A percentile compares a stretch with the other conserved stretches of the same genome.
Evolutionary conservation across 64 coral and sea anemone species (phyloP).

Genomic region (Montipora cactus): DNA sequence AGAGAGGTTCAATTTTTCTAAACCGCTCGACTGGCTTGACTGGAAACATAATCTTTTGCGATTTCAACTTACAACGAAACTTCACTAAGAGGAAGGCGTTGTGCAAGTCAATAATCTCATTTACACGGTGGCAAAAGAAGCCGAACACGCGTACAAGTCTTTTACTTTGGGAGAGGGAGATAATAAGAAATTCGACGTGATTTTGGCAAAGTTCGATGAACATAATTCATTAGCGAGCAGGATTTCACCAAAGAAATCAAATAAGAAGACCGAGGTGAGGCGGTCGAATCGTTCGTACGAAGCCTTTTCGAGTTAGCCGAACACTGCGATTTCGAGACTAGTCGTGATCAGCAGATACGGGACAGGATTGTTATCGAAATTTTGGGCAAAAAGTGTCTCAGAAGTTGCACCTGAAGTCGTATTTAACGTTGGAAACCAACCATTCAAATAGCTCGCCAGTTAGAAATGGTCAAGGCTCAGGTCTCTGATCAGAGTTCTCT

Average conservation of each 20-base stretch:
- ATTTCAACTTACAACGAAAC: slow-evolving; percentile 5
- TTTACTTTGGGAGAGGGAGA: neutral
- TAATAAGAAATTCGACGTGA: neutral
- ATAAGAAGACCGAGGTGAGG: neutral
- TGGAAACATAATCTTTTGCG: slow-evolving; percentile 10
- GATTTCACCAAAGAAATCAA: neutral
- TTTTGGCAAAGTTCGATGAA: neutral
- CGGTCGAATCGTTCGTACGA: neutral
- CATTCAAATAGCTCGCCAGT: slow-evolving; percentile 2
- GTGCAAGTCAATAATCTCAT: neutral
- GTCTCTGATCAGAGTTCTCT: neutral
- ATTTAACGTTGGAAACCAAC: neutral
- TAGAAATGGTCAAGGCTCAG: slow-evolving; percentile 5
- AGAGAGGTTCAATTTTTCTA: no score
- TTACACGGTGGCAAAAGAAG: neutral
- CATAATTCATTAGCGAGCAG: neutral
- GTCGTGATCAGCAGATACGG: slow-evolving; percentile 30
- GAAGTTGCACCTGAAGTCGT: slow-evolving; percentile 13
- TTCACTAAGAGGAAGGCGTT: slow-evolving; percentile 22
- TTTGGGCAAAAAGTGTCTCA: slow-evolving; percentile 29
- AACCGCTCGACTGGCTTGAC: slow-evolving; percentile 14
- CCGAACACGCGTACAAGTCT: neutral
- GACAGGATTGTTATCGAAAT: slow-evolving; percentile 40
- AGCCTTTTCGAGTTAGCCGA: slow-evolving; percentile 29
- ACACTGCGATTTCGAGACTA: slow-evolving; percentile 35